These are phyloP conservation scores for honey bee (Apis mellifera) DNA, from an alignment of 1,140 invertebrate genomes.

Conservation along the genomic window Amel_HAv3.1 CM009938.2:1198001-1198500, in stretches of 20 bases:
- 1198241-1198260: constrained; percentile 64
- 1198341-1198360: constrained; percentile 29
- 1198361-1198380: constrained; percentile 12
- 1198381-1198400: constrained; percentile 47
- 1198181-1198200: constrained; percentile 67
- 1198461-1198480: constrained; percentile 18
- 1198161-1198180: constrained; percentile 73
- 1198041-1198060: constrained; percentile 40
- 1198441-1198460: constrained; percentile 28
- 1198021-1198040: constrained; percentile 25
- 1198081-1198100: neutral
- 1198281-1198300: constrained; percentile 62
- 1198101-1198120: neutral
- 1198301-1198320: constrained; percentile 40
- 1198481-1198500: neutral
- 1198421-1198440: constrained; percentile 40
- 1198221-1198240: constrained; percentile 58
- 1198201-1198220: constrained; percentile 72
- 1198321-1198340: constrained; percentile 11
- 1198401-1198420: constrained; percentile 57
- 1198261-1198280: constrained; percentile 70
- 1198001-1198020: neutral
- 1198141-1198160: constrained; percentile 11
- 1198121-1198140: neutral
- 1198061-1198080: constrained; percentile 45